phyloP scores from a whole-genome alignment of 2,888 invertebrate genomes.

The Pachliopta kotzebuea region DNA sequence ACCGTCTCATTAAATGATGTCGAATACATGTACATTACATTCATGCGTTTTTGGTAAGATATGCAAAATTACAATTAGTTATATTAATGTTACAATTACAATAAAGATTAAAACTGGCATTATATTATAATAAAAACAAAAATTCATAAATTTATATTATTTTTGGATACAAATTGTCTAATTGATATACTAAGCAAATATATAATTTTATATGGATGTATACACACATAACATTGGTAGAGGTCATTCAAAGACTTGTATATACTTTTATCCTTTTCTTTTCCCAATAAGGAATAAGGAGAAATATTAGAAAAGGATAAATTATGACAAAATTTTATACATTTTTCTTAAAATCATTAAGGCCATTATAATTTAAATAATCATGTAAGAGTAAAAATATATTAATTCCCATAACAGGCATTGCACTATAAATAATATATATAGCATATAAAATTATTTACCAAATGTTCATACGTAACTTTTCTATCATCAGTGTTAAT shows the following conservation, averaged over 20 bases:
- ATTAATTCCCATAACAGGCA: too few relatives aligned
- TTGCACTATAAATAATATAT: too few relatives aligned
- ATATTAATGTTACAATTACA: constrained; percentile 19
- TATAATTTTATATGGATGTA: not conserved
- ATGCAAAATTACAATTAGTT: constrained; percentile 16
- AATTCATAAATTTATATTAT: not conserved
- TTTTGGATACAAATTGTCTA: constrained; percentile 1
- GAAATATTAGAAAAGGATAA: too few relatives aligned
- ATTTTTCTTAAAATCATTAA: too few relatives aligned
- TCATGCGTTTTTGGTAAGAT: constrained; percentile 26
- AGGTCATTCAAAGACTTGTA: not conserved
- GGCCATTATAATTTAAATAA: too few relatives aligned
- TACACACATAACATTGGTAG: not conserved
- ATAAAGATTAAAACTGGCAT: constrained; percentile 27
- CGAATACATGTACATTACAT: constrained; percentile 17
- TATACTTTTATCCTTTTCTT: too few relatives aligned
- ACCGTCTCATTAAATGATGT: constrained; percentile 13
- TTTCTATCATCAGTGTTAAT: constrained; percentile 8
- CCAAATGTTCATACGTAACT: constrained; percentile 12
- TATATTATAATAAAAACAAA: constrained; percentile 8
- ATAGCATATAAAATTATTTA: not conserved
- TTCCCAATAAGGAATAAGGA: too few relatives aligned
- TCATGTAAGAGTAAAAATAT: too few relatives aligned
- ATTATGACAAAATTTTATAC: too few relatives aligned
- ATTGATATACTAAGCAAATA: not conserved